A percentile compares a stretch with the other conserved stretches of the same genome.
phyloP scores from a whole-genome alignment of 2,888 invertebrate genomes.

The Troilus luridus region DNA sequence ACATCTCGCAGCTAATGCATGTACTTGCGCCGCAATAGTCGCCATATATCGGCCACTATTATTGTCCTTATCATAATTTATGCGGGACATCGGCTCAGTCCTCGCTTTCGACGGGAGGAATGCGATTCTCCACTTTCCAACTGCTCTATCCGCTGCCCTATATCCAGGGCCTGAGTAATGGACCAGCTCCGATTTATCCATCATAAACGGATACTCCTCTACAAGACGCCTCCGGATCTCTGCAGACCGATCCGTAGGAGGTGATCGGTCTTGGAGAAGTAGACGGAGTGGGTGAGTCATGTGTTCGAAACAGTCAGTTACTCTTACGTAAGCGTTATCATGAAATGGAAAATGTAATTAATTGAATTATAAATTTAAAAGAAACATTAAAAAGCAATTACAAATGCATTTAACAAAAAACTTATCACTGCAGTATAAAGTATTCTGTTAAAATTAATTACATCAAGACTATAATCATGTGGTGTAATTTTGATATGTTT shows the following conservation, averaged over 20 bases:
- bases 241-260: not conserved
- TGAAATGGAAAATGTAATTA: not conserved
- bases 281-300: not conserved
- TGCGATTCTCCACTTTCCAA: slow-evolving; percentile 40
- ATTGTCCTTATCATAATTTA: slow-evolving; percentile 51
- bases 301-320: not conserved
- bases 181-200: slow-evolving; percentile 33
- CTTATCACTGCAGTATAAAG: no score
- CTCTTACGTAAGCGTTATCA: not conserved
- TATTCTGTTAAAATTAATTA: no score
- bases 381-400: no score
- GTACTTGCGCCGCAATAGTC: slow-evolving; percentile 21
- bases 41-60: slow-evolving; percentile 43
- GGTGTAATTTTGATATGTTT: no score
- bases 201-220: not conserved
- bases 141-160: slow-evolving; percentile 46
- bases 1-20: slow-evolving; percentile 22
- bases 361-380: no score
- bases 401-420: no score
- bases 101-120: slow-evolving; percentile 41
- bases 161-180: slow-evolving; percentile 7
- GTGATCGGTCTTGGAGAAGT: not conserved
- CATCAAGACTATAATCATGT: no score
- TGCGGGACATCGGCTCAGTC: not conserved
- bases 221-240: not conserved